phyloP scores from a whole-genome alignment of 2,888 invertebrate genomes.

The Oscheius sp. region DNA sequence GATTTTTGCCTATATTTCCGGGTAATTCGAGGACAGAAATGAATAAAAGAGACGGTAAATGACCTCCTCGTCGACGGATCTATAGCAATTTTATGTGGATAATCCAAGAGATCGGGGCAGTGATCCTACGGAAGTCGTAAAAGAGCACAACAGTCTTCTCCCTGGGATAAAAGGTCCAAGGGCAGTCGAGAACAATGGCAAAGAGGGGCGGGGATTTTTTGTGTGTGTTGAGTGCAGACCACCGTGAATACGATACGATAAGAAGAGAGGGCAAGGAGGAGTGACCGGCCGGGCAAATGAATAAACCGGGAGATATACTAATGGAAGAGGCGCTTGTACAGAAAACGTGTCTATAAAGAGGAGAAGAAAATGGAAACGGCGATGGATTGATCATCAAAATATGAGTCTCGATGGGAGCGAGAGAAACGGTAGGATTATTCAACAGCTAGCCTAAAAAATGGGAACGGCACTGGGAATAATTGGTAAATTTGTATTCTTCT shows the following conservation, averaged over 20 bases:
- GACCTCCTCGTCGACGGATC: no score
- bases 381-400: no score
- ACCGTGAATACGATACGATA: neutral
- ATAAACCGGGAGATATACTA: neutral
- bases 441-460: no score
- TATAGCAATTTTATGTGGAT: no score
- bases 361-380: no score
- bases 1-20: no score
- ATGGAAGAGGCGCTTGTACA: neutral
- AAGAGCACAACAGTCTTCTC: slow-evolving; percentile 1
- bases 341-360: neutral
- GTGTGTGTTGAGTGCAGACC: neutral
- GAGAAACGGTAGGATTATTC: no score
- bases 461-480: no score
- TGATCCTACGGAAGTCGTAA: slow-evolving; percentile 25
- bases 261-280: neutral
- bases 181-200: slow-evolving; percentile 17
- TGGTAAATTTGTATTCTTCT: no score
- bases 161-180: slow-evolving; percentile 24
- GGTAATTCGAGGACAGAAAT: no score
- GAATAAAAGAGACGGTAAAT: no score
- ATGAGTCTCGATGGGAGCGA: no score
- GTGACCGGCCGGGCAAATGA: neutral
- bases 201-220: slow-evolving; percentile 1
- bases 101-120: neutral